Base-by-base conservation (phyloP, 2,888 invertebrate genomes). In the Ypsolopha sequella region DNA sequence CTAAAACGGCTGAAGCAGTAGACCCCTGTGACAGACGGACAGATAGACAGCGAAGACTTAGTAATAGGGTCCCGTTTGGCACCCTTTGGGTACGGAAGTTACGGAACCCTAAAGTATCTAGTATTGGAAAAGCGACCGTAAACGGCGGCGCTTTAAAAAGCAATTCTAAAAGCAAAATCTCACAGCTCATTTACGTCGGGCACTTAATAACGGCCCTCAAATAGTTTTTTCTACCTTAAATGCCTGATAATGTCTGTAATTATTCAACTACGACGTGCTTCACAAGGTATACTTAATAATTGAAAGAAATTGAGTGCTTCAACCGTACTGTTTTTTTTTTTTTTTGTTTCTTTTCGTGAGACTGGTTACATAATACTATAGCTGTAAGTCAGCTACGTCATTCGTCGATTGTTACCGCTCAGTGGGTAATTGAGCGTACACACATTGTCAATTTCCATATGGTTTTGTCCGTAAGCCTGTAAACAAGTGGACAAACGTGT, bases 401-500 rank as follows among this genome's bases (percentile, higher is more conserved):
- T 59, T 57, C 24, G 53, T 57, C 58, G 59, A 58, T 56, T 55
- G 55, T 55, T 50, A 57, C 51, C 59, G 59, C 61, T 64, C 64
- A 63, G 58, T 56, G 58, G 60, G 62, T 69, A 70, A 70, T 65
- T 69, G 64, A 65, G 65, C 69, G 59, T 68, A 60, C 63, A 60
- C 63, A 61, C 46, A 8, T 35, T 46, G 46, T 36, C 46, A 7
- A 46, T 46, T 46, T 46, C 34, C 46, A 46, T 46, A 34, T 10
- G 46, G 10, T 34, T 46, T 36, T 35, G 10, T 46, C 10, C 6
- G 4, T n/a, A 36, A 46, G 35, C 24, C 24, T 11, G 46, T 46
- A 35, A 35, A 35, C 34, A 46, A 34, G 33, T 33, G n/a, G 35
- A 35, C 46, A 24, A 24, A 24, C 43, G 13, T 43, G 13, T 24